Conservation (phyloP, 2,888 invertebrate species). For the Ophion slaviceki region DNA sequence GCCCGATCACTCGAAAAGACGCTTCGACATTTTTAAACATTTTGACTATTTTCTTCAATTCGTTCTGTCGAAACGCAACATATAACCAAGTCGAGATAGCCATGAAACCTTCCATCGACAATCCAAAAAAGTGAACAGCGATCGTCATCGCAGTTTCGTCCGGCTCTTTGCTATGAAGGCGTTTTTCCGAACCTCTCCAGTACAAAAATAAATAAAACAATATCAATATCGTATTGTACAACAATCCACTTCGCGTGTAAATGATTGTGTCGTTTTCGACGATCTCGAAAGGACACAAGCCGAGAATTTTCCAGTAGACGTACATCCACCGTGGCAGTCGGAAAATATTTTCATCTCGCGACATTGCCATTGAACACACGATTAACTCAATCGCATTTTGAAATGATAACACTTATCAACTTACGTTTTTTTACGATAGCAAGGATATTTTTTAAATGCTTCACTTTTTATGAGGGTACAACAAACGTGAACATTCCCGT, state of each 20-base stretch:
- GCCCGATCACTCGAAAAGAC: conserved; percentile 16
- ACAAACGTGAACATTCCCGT: not conserved
- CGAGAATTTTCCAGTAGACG: not conserved
- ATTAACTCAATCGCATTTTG: not conserved
- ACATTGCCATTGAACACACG: not conserved
- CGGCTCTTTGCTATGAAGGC: not conserved
- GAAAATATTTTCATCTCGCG: not conserved
- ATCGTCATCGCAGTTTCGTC: conserved; percentile 43
- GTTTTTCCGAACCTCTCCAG: not conserved
- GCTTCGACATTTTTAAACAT: conserved; percentile 19
- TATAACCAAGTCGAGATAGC: conserved; percentile 39
- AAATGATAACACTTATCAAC: not conserved
- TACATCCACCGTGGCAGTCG: not conserved
- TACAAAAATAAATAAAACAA: conserved; percentile 3
- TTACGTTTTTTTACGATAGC: not conserved
- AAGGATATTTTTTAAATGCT: not conserved
- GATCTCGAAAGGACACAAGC: not conserved
- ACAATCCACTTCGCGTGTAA: not conserved
- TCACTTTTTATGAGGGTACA: not conserved
- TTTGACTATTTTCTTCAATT: conserved; percentile 19
- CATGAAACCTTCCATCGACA: conserved; percentile 17
- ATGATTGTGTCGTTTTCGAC: not conserved
- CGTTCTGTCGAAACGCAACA: conserved; percentile 27
- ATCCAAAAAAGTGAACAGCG: conserved; percentile 28
- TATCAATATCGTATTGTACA: not conserved